Evolutionary conservation across 2,888 invertebrate genomes (phyloP).

Genomic region (Anoncus sp.): DNA sequence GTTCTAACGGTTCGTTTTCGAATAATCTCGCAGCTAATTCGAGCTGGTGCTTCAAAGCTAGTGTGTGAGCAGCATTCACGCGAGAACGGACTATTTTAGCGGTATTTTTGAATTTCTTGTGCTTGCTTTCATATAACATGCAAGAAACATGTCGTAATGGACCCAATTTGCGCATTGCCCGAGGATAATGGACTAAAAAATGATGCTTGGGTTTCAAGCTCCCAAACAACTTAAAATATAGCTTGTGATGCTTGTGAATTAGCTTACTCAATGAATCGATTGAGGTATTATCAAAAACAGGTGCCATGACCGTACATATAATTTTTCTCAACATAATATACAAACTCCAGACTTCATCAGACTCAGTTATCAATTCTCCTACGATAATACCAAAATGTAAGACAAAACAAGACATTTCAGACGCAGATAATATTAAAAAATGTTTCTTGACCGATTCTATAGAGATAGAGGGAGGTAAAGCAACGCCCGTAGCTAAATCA

Average conservation of each 20-base stretch:
- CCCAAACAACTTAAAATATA: slow-evolving; percentile 45
- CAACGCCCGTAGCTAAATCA: slow-evolving; percentile 52
- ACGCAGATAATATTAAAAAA: slow-evolving; percentile 56
- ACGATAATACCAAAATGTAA: slow-evolving; percentile 60
- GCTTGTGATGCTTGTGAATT: slow-evolving; percentile 29
- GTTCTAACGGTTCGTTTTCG: slow-evolving; percentile 7
- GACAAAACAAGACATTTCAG: slow-evolving; percentile 62
- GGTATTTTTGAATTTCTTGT: slow-evolving; percentile 52
- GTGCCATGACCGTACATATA: slow-evolving; percentile 33
- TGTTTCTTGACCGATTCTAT: slow-evolving; percentile 38
- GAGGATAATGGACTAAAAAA: slow-evolving; percentile 58
- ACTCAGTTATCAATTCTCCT: slow-evolving; percentile 56
- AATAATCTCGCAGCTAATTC: slow-evolving; percentile 26
- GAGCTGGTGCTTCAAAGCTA: slow-evolving; percentile 20
- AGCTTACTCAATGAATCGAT: slow-evolving; percentile 6
- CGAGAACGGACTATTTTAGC: slow-evolving; percentile 21
- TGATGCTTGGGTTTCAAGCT: slow-evolving; percentile 62
- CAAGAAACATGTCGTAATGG: slow-evolving; percentile 52
- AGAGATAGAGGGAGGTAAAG: slow-evolving; percentile 34
- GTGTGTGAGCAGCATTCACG: slow-evolving; percentile 17
- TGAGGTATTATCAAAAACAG: slow-evolving; percentile 18
- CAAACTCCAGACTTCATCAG: slow-evolving; percentile 54
- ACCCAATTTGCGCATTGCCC: slow-evolving; percentile 58
- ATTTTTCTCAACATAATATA: slow-evolving; percentile 47
- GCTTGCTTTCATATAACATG: slow-evolving; percentile 55